Evolutionary conservation across 2,888 invertebrate genomes (phyloP).

Genomic region (Balanococcus diminutus): DNA sequence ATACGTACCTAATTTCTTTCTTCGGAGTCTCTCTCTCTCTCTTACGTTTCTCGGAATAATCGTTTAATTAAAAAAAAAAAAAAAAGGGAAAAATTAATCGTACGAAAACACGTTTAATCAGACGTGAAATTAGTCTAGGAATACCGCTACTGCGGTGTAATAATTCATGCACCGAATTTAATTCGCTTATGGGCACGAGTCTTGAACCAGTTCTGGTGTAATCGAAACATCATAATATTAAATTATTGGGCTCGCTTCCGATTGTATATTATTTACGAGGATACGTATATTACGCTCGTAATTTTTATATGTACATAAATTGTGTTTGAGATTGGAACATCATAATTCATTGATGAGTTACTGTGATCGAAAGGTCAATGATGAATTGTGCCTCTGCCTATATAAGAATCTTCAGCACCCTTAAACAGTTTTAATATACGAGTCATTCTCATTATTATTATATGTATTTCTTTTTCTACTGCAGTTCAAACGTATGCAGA

Average conservation of each 20-base stretch:
- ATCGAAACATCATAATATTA: slow-evolving; percentile 16
- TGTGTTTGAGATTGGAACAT: neutral
- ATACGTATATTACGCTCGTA: neutral
- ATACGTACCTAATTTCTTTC: neutral
- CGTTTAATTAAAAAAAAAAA: neutral
- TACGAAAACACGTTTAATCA: neutral
- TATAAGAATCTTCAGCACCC: no score
- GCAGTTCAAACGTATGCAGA: slow-evolving; percentile 81
- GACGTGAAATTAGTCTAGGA: neutral
- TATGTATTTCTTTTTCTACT: neutral
- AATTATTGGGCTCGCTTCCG: slow-evolving; percentile 8
- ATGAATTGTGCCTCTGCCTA: no score
- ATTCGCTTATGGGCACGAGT: slow-evolving; percentile 36
- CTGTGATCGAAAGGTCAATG: neutral
- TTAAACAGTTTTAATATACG: neutral
- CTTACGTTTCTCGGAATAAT: neutral
- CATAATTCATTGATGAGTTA: neutral
- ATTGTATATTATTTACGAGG: neutral
- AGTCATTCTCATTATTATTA: no score
- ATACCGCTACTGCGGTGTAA: slow-evolving; percentile 6
- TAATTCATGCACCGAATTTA: neutral
- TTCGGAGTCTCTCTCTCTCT: no score
- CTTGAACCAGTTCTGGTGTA: slow-evolving; percentile 14
- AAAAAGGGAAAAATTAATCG: slow-evolving; percentile 2
- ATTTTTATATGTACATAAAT: neutral